phyloP scores from a whole-genome alignment of 1,140 invertebrate genomes.

The Anastatus disparis region DNA sequence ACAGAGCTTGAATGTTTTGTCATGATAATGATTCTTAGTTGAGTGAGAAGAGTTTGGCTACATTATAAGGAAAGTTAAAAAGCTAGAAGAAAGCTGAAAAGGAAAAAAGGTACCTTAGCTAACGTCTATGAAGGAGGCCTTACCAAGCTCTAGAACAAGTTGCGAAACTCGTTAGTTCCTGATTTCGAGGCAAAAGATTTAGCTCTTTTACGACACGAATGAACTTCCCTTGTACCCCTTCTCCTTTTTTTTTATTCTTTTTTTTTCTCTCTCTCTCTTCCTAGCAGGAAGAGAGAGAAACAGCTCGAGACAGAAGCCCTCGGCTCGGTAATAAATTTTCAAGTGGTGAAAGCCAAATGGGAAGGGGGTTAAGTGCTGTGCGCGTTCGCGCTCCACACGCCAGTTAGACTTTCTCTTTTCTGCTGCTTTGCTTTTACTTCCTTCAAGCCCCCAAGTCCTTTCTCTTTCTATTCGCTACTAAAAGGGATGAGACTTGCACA shows the following conservation, averaged over 20 bases:
- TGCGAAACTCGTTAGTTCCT: conserved; percentile 24
- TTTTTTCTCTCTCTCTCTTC: no score
- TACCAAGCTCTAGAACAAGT: not conserved
- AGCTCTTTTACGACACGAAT: conserved; percentile 29
- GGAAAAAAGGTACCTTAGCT: no score
- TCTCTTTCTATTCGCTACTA: not conserved
- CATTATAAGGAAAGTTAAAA: no score
- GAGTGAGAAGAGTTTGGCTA: no score
- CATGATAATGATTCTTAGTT: no score
- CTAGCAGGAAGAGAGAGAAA: not conserved
- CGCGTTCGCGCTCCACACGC: no score
- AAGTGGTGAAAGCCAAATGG: conserved; percentile 8
- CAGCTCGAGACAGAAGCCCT: not conserved
- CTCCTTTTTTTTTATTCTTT: no score
- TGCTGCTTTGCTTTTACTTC: not conserved
- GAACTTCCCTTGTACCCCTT: not conserved
- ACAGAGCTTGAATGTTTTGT: no score
- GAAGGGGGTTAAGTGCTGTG: conserved; percentile 30
- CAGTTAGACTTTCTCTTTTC: conserved; percentile 11
- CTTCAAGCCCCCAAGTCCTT: not conserved
- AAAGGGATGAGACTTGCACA: not conserved
- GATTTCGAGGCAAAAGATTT: conserved; percentile 24
- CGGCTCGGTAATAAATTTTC: conserved; percentile 28
- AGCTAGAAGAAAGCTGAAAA: no score
- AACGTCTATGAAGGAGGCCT: no score